Conservation (phyloP, 2,797 vertebrate genomes). For the Eulemur coronatus region DNA sequence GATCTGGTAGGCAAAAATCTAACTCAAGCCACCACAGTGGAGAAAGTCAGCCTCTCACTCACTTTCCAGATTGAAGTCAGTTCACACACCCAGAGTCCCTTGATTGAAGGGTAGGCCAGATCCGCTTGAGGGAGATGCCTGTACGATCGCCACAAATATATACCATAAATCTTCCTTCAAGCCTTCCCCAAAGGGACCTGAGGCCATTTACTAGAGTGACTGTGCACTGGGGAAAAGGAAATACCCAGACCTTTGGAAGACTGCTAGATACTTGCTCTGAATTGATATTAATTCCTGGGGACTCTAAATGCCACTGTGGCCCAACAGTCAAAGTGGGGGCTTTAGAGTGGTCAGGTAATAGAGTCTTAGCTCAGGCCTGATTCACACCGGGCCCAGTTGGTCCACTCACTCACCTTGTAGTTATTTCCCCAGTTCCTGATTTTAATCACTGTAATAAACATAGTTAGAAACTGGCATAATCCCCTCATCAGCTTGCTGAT, state of each 20-base stretch:
- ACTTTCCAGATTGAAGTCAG: background rate
- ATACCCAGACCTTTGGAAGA: background rate
- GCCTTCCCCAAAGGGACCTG: background rate
- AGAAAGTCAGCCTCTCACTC: background rate
- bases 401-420: background rate
- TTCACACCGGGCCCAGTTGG: background rate
- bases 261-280: background rate
- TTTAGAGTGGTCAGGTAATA: background rate
- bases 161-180: background rate
- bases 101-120: background rate
- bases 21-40: background rate
- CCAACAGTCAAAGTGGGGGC: background rate
- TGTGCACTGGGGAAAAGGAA: background rate
- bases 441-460: background rate
- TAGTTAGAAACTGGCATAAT: background rate
- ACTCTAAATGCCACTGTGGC: background rate
- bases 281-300: background rate
- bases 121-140: background rate
- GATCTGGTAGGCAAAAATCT: background rate
- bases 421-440: background rate
- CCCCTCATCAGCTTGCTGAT: background rate
- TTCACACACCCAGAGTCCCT: background rate
- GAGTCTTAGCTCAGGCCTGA: background rate
- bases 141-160: background rate
- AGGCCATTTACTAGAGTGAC: background rate